Conservation (phyloP, 1,140 invertebrate species). For the Drosophila auraria region DNA sequence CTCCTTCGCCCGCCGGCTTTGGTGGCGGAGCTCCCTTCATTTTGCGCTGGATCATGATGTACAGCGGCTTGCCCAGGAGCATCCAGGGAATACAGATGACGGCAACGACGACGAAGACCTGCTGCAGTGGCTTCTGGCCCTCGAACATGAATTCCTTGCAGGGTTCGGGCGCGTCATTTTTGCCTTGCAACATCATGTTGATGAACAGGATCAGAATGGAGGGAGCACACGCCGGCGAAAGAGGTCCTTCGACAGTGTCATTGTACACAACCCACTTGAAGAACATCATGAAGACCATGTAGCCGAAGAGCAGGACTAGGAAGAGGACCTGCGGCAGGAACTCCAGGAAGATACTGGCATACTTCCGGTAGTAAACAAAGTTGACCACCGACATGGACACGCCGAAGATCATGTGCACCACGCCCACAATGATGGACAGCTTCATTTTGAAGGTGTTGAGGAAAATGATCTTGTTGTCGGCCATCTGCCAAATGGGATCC, state of each 20-base stretch:
- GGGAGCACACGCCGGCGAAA: constrained; percentile 91
- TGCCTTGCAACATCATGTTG: constrained; percentile 93
- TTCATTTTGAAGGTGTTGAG: constrained; percentile 99
- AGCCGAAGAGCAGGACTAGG: constrained; percentile 95
- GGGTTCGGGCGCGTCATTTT: constrained; percentile 85
- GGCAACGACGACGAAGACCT: constrained; percentile 90
- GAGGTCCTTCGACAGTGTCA: constrained; percentile 85
- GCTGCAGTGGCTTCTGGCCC: constrained; percentile 90
- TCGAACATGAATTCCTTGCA: constrained; percentile 92
- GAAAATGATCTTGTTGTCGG: constrained; percentile 98
- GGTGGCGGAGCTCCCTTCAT: constrained; percentile 21
- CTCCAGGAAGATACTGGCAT: constrained; percentile 93
- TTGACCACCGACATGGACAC: constrained; percentile 95
- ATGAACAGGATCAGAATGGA: constrained; percentile 96
- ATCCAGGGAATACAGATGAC: constrained; percentile 96
- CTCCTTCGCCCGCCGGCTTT: constrained; percentile 5
- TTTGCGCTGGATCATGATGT: constrained; percentile 84
- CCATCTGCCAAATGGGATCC: constrained; percentile 95
- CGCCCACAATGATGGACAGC: constrained; percentile 97
- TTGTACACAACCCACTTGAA: constrained; percentile 95
- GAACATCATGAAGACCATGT: constrained; percentile 96
- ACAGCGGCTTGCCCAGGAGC: constrained; percentile 95
- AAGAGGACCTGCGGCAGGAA: constrained; percentile 98
- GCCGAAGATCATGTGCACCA: constrained; percentile 98
- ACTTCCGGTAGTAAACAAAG: constrained; percentile 93